Evolutionary conservation across 2,888 invertebrate genomes (phyloP).

Genomic region (Thysanoteuthis rhombus): DNA sequence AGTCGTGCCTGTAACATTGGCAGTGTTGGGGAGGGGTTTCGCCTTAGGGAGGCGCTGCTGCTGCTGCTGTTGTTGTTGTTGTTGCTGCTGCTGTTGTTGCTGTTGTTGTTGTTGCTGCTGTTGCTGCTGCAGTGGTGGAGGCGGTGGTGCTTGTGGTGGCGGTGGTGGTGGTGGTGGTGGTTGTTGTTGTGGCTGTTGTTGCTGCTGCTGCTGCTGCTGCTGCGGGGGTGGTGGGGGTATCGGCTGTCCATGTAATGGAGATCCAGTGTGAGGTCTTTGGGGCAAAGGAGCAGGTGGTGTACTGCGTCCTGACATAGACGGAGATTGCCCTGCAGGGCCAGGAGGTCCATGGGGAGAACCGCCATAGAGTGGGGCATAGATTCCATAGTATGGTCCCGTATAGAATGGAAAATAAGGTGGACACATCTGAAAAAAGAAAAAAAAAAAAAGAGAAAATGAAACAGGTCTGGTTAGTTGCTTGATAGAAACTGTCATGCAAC

Average conservation of each 20-base stretch:
- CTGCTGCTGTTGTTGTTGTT: not conserved
- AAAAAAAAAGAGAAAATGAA: not conserved
- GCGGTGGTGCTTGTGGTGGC: not conserved
- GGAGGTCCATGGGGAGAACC: slow-evolving; percentile 18
- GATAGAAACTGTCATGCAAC: too few relatives aligned
- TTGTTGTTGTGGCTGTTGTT: not conserved
- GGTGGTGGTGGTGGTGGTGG: not conserved
- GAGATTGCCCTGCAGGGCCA: not conserved
- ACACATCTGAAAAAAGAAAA: slow-evolving; percentile 46
- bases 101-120: not conserved
- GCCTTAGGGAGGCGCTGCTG: not conserved
- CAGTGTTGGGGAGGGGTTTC: not conserved
- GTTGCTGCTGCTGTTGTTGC: not conserved
- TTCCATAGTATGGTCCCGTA: slow-evolving; percentile 14
- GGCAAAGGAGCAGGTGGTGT: not conserved
- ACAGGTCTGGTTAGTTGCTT: too few relatives aligned
- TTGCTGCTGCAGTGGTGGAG: not conserved
- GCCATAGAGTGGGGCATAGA: not conserved
- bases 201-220: not conserved
- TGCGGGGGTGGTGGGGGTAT: not conserved
- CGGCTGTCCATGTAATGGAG: not conserved
- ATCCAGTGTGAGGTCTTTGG: not conserved
- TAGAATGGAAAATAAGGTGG: slow-evolving; percentile 19
- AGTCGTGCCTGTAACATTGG: not conserved
- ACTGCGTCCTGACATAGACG: slow-evolving; percentile 1